These are phyloP conservation scores for Charina bottae DNA, from an alignment of 2,113 vertebrate species.

Conservation along the genomic window DNA sequence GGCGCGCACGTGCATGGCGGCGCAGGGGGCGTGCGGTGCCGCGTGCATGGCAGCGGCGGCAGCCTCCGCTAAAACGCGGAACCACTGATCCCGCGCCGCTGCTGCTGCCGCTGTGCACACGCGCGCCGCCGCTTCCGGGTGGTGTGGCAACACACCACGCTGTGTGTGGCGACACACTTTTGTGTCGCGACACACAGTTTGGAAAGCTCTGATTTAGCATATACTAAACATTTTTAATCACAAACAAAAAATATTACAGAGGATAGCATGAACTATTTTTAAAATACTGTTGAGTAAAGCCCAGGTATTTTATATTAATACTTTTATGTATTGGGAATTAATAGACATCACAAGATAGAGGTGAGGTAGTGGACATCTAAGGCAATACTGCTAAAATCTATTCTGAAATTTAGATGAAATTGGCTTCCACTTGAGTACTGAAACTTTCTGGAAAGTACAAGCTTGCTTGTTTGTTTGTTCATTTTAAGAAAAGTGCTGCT, in stretches of 20 bases:
- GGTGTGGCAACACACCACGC: too few species aligned
- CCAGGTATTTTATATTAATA: not conserved
- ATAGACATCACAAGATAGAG: not conserved
- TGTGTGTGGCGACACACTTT: too few species aligned
- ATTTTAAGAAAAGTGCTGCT: not conserved
- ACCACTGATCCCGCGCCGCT: too few species aligned
- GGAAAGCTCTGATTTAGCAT: too few species aligned
- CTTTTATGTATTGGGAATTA: not conserved
- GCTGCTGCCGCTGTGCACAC: too few species aligned
- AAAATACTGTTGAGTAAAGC: not conserved
- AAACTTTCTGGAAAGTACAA: not conserved
- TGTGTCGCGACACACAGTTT: too few species aligned
- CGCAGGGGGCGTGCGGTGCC: too few species aligned
- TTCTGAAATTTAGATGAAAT: conserved; percentile 1
- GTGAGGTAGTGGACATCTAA: not conserved
- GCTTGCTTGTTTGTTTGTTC: not conserved
- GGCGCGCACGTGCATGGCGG: too few species aligned
- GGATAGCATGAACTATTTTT: not conserved
- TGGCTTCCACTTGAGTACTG: not conserved
- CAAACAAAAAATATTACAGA: not conserved
- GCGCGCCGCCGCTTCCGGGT: too few species aligned
- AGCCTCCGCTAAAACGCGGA: too few species aligned
- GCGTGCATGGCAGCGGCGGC: too few species aligned
- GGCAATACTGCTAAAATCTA: not conserved
- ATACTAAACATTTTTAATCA: not conserved